phyloP scores from a whole-genome alignment of 1,140 invertebrate species.

The Phymorhynchus buccinoides region DNA sequence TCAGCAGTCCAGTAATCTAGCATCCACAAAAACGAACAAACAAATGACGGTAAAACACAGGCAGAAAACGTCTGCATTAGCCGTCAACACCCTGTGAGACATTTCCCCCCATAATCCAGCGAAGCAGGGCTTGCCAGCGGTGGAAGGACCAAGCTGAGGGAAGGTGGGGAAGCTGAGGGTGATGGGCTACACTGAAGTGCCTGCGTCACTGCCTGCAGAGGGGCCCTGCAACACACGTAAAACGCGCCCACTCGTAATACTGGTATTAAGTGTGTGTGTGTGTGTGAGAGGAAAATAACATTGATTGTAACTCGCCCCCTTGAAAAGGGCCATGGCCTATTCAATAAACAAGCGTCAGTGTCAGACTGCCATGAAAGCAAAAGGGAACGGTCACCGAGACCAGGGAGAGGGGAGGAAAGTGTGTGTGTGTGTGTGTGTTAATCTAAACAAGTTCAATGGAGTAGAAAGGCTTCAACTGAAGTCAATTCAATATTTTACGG shows the following conservation, averaged over 20 bases:
- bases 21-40: not conserved
- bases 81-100: too few species aligned
- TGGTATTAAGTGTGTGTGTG: too few species aligned
- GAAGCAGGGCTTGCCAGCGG: not conserved
- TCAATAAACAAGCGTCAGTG: not conserved
- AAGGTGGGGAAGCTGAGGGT: not conserved
- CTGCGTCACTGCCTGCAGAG: constrained; percentile 57
- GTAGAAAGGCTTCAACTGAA: too few species aligned
- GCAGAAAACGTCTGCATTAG: not conserved
- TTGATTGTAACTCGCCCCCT: too few species aligned
- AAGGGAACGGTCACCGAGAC: too few species aligned
- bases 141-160: not conserved
- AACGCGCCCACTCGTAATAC: not conserved
- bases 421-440: too few species aligned
- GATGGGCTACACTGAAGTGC: constrained; percentile 54
- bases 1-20: not conserved
- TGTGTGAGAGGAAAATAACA: too few species aligned
- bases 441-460: too few species aligned
- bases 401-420: too few species aligned
- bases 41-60: not conserved
- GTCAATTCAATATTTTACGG: too few species aligned
- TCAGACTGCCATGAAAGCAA: not conserved
- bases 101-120: too few species aligned
- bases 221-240: constrained; percentile 51
- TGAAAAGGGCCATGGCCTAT: too few species aligned